A percentile compares a stretch with the other conserved stretches of the same genome.
phyloP scores from a whole-genome alignment of 2,888 invertebrate genomes.

The Pheosia gnoma region DNA sequence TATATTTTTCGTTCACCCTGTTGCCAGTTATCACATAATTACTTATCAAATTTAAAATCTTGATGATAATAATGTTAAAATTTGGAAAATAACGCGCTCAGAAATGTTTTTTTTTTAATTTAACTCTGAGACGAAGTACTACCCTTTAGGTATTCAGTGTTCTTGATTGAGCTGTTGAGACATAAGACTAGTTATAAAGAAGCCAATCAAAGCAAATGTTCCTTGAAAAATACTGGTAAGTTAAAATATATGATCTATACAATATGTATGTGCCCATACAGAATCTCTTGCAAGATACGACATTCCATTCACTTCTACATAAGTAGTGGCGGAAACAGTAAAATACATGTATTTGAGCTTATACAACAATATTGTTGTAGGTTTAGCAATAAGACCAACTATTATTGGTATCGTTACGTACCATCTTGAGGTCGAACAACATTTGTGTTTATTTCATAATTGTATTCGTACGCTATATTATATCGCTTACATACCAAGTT shows the following conservation, averaged over 20 bases:
- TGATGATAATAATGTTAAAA: no score
- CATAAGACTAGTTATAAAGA: no score
- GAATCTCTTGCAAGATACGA: constrained; percentile 23
- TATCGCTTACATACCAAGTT: neutral
- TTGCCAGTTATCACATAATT: no score
- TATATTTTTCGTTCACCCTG: no score
- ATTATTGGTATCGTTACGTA: constrained; percentile 14
- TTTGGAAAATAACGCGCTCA: no score
- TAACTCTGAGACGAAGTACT: no score
- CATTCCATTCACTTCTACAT: constrained; percentile 22
- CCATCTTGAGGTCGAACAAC: constrained; percentile 13
- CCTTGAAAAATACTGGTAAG: neutral
- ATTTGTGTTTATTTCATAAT: constrained; percentile 3
- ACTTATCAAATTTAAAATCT: no score
- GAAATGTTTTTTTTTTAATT: no score
- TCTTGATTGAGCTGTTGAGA: no score
- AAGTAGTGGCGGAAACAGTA: constrained; percentile 15
- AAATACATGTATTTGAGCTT: constrained; percentile 17
- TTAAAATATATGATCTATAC: neutral
- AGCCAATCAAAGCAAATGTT: neutral
- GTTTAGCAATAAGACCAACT: constrained; percentile 17
- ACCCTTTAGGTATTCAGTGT: no score
- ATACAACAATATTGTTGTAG: constrained; percentile 16
- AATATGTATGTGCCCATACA: neutral
- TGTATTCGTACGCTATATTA: neutral